Evolutionary conservation across 2,888 invertebrate genomes (phyloP).

Genomic region (Sminthurides aquaticus): DNA sequence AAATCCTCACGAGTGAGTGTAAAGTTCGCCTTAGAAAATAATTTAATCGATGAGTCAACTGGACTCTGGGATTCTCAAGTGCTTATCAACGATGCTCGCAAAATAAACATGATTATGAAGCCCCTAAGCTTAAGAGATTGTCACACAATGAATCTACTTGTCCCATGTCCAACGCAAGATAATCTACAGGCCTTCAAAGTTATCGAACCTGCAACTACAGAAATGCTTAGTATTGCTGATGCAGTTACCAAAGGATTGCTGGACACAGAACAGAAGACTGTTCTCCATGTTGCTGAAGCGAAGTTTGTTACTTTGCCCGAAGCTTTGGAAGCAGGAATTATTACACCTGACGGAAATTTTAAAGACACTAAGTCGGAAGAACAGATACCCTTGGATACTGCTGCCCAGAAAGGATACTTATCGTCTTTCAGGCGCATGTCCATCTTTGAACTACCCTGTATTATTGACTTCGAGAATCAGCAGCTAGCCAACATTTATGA

Average conservation of each 20-base stretch:
- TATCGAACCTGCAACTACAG: constrained; percentile 69
- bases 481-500: constrained; percentile 77
- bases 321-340: constrained; percentile 71
- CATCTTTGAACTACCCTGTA: constrained; percentile 86
- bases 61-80: constrained; percentile 66
- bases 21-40: constrained; percentile 67
- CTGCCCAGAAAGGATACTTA: constrained; percentile 80
- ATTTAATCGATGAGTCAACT: constrained; percentile 70
- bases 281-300: constrained; percentile 70
- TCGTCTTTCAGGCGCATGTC: constrained; percentile 78
- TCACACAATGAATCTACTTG: constrained; percentile 68
- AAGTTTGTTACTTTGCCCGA: constrained; percentile 75
- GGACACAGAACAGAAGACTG: constrained; percentile 75
- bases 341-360: constrained; percentile 64
- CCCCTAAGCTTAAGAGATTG: constrained; percentile 86
- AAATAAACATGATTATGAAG: constrained; percentile 70
- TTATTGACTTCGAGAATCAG: constrained; percentile 71
- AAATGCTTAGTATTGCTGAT: constrained; percentile 69
- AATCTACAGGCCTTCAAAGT: constrained; percentile 48
- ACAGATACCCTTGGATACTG: constrained; percentile 70
- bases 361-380: constrained; percentile 66
- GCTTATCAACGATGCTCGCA: constrained; percentile 72
- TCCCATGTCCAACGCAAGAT: constrained; percentile 56
- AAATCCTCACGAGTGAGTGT: constrained; percentile 73
- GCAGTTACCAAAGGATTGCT: constrained; percentile 80